A percentile compares a stretch with the other conserved stretches of the same genome.
These are phyloP conservation scores for Blastobasis lacticolella DNA, from an alignment of 2,888 invertebrate species.

Conservation along the genomic window DNA sequence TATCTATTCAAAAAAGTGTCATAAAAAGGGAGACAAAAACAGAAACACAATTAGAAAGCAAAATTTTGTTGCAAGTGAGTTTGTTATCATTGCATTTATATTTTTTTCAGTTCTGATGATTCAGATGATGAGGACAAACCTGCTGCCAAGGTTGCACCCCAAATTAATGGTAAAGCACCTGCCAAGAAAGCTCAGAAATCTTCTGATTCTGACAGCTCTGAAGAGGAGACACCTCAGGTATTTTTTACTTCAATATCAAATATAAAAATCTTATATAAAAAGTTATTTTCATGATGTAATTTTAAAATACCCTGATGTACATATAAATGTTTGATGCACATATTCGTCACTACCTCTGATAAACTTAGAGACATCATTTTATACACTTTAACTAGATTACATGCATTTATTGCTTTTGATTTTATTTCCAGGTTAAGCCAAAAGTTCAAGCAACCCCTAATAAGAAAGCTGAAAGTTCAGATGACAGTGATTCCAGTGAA, in stretches of 20 bases:
- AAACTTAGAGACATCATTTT: background rate
- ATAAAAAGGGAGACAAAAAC: too few relatives aligned
- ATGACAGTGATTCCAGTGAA: constrained; percentile 43
- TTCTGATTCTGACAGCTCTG: constrained; percentile 56
- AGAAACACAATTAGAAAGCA: too few relatives aligned
- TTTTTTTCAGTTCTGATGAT: constrained; percentile 29
- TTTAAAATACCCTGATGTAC: too few relatives aligned
- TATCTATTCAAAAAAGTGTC: too few relatives aligned
- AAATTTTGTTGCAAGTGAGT: too few relatives aligned
- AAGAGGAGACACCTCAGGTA: constrained; percentile 39
- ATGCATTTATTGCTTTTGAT: background rate
- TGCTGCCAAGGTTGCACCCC: constrained; percentile 31
- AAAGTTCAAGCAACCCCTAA: constrained; percentile 18
- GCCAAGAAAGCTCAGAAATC: constrained; percentile 39
- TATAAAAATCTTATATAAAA: too few relatives aligned
- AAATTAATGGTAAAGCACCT: constrained; percentile 45
- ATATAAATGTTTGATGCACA: background rate
- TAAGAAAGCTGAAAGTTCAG: constrained; percentile 48
- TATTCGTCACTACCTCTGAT: constrained; percentile 66
- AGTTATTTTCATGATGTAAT: too few relatives aligned
- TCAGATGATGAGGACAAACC: constrained; percentile 41
- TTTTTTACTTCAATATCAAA: too few relatives aligned
- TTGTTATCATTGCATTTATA: background rate
- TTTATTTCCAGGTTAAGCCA: constrained; percentile 13
- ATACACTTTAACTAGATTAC: background rate